These are phyloP conservation scores for Gambusia holbrooki DNA, from an alignment of 2,113 vertebrate genomes.

Conservation along the genomic window DNA sequence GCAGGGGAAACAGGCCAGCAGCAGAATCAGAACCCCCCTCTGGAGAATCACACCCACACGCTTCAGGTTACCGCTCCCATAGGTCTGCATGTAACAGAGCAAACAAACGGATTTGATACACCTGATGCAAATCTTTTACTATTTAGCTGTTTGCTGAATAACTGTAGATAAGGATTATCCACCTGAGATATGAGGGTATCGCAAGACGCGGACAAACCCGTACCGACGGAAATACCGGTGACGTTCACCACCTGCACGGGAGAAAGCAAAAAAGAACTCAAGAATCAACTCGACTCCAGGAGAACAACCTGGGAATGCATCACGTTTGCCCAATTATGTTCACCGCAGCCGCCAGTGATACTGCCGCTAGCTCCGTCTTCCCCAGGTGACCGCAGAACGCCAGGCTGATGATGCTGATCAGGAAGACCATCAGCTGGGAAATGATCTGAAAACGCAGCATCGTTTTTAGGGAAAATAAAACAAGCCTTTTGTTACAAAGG, in stretches of 20 bases:
- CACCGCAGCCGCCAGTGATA: slow-evolving; percentile 79
- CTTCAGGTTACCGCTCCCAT: slow-evolving; percentile 83
- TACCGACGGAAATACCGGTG: slow-evolving; percentile 84
- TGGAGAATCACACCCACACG: slow-evolving; percentile 88
- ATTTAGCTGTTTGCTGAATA: neutral
- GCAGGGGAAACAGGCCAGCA: slow-evolving; percentile 93
- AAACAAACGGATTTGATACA: neutral
- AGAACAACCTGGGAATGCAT: neutral
- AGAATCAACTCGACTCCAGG: neutral
- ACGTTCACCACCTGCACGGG: neutral
- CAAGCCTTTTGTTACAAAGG: no score
- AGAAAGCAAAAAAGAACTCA: neutral
- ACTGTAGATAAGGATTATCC: neutral
- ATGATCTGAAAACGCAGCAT: slow-evolving; percentile 76
- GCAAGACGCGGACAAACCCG: slow-evolving; percentile 86
- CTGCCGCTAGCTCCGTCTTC: slow-evolving; percentile 84
- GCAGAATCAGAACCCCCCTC: slow-evolving; percentile 83
- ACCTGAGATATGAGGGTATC: slow-evolving; percentile 93
- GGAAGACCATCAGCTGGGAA: slow-evolving; percentile 88
- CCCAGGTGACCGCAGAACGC: slow-evolving; percentile 86
- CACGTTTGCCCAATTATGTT: slow-evolving; percentile 33
- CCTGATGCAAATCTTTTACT: neutral
- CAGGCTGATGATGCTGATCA: slow-evolving; percentile 88
- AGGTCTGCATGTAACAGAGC: neutral
- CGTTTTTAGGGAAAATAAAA: no score